Percentiles rank a stretch among this genome's conserved stretches.
phyloP scores from a whole-genome alignment of 2,888 invertebrate species.

The Drosophila longiperda region DNA sequence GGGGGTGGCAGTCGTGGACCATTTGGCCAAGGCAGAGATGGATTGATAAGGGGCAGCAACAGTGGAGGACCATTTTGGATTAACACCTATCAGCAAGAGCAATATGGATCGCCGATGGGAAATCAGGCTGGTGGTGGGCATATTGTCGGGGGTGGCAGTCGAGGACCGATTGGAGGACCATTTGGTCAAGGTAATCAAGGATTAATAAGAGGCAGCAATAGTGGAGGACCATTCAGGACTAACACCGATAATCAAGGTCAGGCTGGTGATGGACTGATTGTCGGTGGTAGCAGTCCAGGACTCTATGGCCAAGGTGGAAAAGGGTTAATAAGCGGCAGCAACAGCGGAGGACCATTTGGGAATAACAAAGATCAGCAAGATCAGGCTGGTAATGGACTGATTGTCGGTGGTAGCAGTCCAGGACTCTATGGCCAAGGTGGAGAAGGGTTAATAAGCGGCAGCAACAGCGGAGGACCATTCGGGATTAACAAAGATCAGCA shows the following conservation, averaged over 20 bases:
- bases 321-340: background rate
- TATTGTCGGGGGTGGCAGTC: background rate
- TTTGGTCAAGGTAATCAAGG: background rate
- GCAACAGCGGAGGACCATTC: constrained; percentile 11
- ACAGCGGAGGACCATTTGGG: background rate
- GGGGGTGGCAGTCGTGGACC: background rate
- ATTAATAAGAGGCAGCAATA: background rate
- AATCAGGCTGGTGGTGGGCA: background rate
- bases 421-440: constrained; percentile 2
- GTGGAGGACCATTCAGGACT: constrained; percentile 8
- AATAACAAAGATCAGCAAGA: background rate
- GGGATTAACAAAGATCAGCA: background rate
- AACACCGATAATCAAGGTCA: background rate
- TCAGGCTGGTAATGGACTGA: background rate
- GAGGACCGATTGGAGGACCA: background rate
- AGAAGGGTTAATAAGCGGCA: constrained; percentile 1
- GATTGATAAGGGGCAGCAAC: background rate
- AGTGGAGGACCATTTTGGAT: background rate
- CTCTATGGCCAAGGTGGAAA: background rate
- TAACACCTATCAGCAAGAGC: background rate
- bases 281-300: background rate
- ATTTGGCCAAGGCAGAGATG: background rate
- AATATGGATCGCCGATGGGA: background rate
- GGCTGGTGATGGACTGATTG: background rate
- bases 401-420: background rate